phyloP scores from a whole-genome alignment of 2,888 invertebrate species.

The Stenoptilia bipunctidactyla region DNA sequence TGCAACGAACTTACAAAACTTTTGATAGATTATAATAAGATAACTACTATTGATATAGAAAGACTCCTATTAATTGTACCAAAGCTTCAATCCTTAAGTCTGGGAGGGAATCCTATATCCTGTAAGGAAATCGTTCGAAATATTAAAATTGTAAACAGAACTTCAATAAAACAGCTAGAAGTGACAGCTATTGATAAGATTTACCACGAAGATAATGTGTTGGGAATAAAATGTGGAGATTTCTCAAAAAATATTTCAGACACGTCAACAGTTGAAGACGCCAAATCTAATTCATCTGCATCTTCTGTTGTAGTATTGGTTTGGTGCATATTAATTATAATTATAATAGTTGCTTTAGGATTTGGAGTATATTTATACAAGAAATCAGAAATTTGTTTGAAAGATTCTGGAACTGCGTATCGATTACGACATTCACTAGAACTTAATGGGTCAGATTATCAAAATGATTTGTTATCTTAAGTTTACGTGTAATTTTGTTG shows the following conservation, averaged over 20 bases:
- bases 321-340: conserved; percentile 24
- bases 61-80: conserved; percentile 31
- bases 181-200: conserved; percentile 51
- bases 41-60: conserved; percentile 42
- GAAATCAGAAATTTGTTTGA: too few relatives aligned
- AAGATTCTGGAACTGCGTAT: too few relatives aligned
- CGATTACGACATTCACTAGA: too few relatives aligned
- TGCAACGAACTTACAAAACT: conserved; percentile 38
- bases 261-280: background rate
- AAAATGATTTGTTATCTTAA: too few relatives aligned
- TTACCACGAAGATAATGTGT: conserved; percentile 55
- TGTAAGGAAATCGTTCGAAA: conserved; percentile 46
- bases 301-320: conserved; percentile 17
- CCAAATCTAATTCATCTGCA: conserved; percentile 9
- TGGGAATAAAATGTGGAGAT: conserved; percentile 52
- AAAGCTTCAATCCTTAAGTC: conserved; percentile 37
- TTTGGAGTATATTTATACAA: too few relatives aligned
- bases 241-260: conserved; percentile 12
- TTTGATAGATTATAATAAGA: conserved; percentile 45
- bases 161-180: conserved; percentile 25
- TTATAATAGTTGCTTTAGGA: conserved; percentile 16
- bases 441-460: too few relatives aligned
- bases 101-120: conserved; percentile 50
- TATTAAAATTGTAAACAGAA: conserved; percentile 27
- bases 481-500: too few relatives aligned